Evolutionary conservation across 2,797 vertebrate species (phyloP).

Genomic region (Botia kubotai): DNA sequence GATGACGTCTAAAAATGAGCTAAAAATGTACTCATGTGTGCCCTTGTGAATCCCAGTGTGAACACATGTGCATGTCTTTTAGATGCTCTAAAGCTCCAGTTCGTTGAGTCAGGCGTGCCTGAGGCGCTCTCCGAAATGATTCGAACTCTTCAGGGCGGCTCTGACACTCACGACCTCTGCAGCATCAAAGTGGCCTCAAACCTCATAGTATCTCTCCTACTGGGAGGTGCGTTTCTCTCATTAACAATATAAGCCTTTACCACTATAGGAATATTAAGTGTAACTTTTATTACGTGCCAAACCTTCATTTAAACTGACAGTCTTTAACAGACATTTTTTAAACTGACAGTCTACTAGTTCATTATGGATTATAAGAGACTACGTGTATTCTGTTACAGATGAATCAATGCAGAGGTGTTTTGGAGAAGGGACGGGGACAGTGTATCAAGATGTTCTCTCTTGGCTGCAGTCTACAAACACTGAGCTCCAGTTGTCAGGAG

Average conservation of each 20-base stretch:
- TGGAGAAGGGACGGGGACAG: conserved; percentile 72
- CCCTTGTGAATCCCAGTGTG: conserved; percentile 16
- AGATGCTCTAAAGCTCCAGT: conserved; percentile 89
- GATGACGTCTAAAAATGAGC: conserved; percentile 11
- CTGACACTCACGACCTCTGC: conserved; percentile 84
- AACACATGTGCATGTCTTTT: conserved; percentile 19
- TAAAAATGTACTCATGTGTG: background rate
- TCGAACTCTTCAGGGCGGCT: conserved; percentile 77
- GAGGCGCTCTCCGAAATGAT: conserved; percentile 86
- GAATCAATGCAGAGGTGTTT: conserved; percentile 82
- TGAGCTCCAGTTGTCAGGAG: conserved; percentile 79
- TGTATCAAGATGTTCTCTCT: conserved; percentile 76
- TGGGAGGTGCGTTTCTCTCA: conserved; percentile 80
- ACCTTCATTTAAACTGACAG: too few relatives aligned
- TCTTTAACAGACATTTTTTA: background rate
- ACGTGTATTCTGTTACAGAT: conserved; percentile 65
- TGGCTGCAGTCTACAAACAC: conserved; percentile 78
- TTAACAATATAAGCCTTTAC: background rate
- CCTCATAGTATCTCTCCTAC: conserved; percentile 87
- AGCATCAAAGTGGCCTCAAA: conserved; percentile 90
- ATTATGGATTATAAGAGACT: background rate
- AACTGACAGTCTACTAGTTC: background rate
- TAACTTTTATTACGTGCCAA: background rate
- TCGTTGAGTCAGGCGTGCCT: conserved; percentile 85
- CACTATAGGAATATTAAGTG: background rate